Conservation (phyloP, 2,888 invertebrate species). For the Ectemnius continuus region DNA sequence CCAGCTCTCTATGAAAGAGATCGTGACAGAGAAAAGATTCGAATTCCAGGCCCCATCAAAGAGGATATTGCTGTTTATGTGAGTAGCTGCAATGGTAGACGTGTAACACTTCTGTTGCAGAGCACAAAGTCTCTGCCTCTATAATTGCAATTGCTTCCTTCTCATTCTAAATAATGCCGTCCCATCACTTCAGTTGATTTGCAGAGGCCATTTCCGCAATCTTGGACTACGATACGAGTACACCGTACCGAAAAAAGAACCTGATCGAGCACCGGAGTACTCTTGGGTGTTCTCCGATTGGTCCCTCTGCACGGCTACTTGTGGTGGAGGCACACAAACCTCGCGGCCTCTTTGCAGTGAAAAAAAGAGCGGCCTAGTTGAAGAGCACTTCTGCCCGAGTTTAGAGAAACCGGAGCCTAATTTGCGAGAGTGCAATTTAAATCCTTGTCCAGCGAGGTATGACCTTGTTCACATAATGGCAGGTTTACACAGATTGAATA, state of each 20-base stretch:
- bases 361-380: conserved; percentile 82
- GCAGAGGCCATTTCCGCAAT: conserved; percentile 82
- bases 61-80: conserved; percentile 82
- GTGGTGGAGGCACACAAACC: conserved; percentile 86
- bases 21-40: conserved; percentile 80
- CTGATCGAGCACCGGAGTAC: conserved; percentile 81
- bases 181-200: conserved; percentile 66
- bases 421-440: conserved; percentile 78
- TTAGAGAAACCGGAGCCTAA: conserved; percentile 76
- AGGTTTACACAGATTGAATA: no score
- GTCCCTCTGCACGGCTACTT: conserved; percentile 88
- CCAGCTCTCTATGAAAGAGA: conserved; percentile 79
- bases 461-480: not conserved
- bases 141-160: conserved; percentile 22
- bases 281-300: conserved; percentile 89
- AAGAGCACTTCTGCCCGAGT: conserved; percentile 79
- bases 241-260: conserved; percentile 84
- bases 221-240: conserved; percentile 92
- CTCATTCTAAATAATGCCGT: conserved; percentile 42
- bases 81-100: conserved; percentile 65
- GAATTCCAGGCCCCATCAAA: conserved; percentile 82
- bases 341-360: conserved; percentile 82
- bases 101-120: not conserved
- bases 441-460: conserved; percentile 79
- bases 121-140: not conserved